Evolutionary conservation across 2,113 vertebrate genomes (phyloP).

Genomic region (Syrrhaptes paradoxus): DNA sequence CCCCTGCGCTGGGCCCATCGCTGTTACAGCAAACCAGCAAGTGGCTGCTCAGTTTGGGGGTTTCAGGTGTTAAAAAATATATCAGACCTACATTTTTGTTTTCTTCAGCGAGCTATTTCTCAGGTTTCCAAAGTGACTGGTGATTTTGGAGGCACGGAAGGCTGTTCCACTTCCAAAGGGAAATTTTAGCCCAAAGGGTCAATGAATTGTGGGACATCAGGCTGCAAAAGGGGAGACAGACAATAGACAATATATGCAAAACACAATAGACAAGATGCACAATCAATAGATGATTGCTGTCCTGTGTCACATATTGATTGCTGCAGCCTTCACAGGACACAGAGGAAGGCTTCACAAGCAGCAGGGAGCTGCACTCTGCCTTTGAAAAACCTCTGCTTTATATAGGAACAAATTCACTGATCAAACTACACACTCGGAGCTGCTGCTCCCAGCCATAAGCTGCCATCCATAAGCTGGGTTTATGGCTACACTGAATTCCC

Average conservation of each 20-base stretch:
- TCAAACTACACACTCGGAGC: accelerated
- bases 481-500: background rate
- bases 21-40: background rate
- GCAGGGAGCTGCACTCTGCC: background rate
- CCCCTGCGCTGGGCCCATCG: background rate
- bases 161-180: background rate
- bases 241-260: background rate
- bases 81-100: background rate
- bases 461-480: background rate
- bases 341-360: background rate
- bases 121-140: background rate
- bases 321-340: background rate
- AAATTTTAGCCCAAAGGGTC: background rate
- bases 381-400: background rate
- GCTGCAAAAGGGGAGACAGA: background rate
- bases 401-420: background rate
- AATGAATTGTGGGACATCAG: background rate
- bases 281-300: background rate
- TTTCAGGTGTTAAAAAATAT: background rate
- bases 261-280: background rate
- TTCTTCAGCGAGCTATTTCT: background rate
- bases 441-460: background rate
- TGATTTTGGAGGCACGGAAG: background rate
- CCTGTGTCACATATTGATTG: accelerated
- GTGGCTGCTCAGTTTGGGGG: background rate